phyloP scores from a whole-genome alignment of 2,888 invertebrate genomes.

The Macaria notata region DNA sequence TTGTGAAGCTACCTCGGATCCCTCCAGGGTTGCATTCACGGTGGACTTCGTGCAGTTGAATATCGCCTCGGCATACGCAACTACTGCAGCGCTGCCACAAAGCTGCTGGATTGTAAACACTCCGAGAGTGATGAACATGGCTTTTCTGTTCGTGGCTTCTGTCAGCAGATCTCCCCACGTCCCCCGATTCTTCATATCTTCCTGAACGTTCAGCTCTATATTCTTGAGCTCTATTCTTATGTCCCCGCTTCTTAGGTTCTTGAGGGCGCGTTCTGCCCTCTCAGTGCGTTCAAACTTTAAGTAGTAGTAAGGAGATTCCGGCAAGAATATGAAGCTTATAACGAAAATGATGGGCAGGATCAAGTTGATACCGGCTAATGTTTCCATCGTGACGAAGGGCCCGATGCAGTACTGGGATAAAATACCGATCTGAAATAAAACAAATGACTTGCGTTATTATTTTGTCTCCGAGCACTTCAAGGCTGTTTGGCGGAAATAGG shows the following conservation, averaged over 20 bases:
- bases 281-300: slow-evolving; percentile 76
- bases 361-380: slow-evolving; percentile 80
- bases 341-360: slow-evolving; percentile 81
- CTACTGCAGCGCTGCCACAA: slow-evolving; percentile 84
- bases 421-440: slow-evolving; percentile 79
- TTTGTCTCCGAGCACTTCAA: too few species aligned
- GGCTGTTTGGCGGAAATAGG: too few species aligned
- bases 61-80: slow-evolving; percentile 84
- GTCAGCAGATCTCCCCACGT: slow-evolving; percentile 78
- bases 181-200: slow-evolving; percentile 77
- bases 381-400: slow-evolving; percentile 79
- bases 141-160: slow-evolving; percentile 82
- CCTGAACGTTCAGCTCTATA: slow-evolving; percentile 78
- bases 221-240: slow-evolving; percentile 80
- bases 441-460: slow-evolving; percentile 20
- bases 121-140: slow-evolving; percentile 83
- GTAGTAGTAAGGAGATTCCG: slow-evolving; percentile 86
- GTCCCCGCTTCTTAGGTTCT: slow-evolving; percentile 81
- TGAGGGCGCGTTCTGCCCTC: slow-evolving; percentile 81
- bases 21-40: slow-evolving; percentile 43
- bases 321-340: slow-evolving; percentile 82
- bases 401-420: slow-evolving; percentile 84
- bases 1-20: slow-evolving; percentile 35
- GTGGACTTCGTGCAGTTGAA: slow-evolving; percentile 68
- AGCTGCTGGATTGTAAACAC: slow-evolving; percentile 84